Base-by-base conservation (phyloP, 1,140 invertebrate species). In the Homalodisca vitripennis region DNA sequence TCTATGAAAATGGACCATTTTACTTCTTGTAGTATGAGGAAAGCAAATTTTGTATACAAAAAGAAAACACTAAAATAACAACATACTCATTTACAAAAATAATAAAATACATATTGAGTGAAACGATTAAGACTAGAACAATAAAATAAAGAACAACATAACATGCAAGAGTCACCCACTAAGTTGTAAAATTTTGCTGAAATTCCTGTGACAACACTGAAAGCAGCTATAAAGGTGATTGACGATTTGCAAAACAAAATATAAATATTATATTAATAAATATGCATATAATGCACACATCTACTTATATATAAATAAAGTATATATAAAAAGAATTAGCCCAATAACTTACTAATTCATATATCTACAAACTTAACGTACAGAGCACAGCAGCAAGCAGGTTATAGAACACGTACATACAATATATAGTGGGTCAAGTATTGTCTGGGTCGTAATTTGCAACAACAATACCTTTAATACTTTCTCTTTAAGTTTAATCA, bases 391-490 rank as follows among this genome's bases (percentile, higher is more conserved):
- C 55, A 26, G 55, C 10, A 41, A 60, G 55, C 3, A 24, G 55
- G 24, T 20, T n/a, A 26, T 6, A 26, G 22, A 24, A 60, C 55
- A 60, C 24, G 10, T 60, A 60, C 55, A 60, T 60, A 27, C 55
- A 60, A 60, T 10, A 60, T 22, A 22, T 6, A 22, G 22, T 12
- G 22, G 24, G 55, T 22, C 14, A n/a, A 60, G 55, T 60, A 60
- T 60, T 60, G 55, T 60, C 55, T 60, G 55, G 55, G 26, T 60
- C 55, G n/a, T n/a, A n/a, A n/a, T n/a, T n/a, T n/a, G n/a, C n/a
- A n/a, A n/a, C n/a, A n/a, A n/a, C n/a, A n/a, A n/a, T n/a, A n/a
- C n/a, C n/a, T 26, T 27, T 60, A 60, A 60, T 60, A 60, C 55
- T 53, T 24, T 3, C 48, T 53, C 34, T 22, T 51, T 24, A 10